Conservation (phyloP, 2,888 invertebrate species). For the Rhogogaster chlorosoma region DNA sequence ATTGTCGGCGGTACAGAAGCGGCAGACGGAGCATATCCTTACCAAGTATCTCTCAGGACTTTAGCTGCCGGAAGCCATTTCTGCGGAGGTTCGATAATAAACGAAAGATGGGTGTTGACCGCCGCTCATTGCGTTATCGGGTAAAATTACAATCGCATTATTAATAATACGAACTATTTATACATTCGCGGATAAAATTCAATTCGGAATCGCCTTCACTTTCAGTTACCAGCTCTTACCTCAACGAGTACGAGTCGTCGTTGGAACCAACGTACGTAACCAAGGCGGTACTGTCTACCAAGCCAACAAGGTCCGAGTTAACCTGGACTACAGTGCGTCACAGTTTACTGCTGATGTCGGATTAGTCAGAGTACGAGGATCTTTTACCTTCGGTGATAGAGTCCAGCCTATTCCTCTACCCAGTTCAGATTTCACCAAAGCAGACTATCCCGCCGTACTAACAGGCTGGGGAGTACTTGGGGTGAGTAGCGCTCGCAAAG, state of each 20-base stretch:
- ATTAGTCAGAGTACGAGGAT: neutral
- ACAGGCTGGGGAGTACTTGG: constrained; percentile 27
- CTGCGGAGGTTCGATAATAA: constrained; percentile 61
- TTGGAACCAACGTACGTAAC: constrained; percentile 17
- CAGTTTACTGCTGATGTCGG: neutral
- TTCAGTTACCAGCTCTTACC: neutral
- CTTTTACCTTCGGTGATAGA: neutral
- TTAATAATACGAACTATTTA: neutral
- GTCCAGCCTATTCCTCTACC: constrained; percentile 28
- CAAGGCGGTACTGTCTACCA: constrained; percentile 2
- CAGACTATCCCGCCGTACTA: neutral
- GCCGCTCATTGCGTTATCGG: constrained; percentile 46
- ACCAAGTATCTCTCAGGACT: constrained; percentile 59
- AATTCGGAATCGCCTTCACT: neutral
- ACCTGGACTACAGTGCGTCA: neutral
- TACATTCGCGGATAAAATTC: neutral
- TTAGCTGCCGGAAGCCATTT: constrained; percentile 54
- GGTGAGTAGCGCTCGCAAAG: neutral
- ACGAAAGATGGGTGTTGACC: constrained; percentile 60
- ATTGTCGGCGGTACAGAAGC: constrained; percentile 59
- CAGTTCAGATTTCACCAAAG: constrained; percentile 13
- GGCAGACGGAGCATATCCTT: constrained; percentile 57
- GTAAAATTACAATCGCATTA: neutral
- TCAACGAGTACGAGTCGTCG: constrained; percentile 1
- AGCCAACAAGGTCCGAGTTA: neutral